Percentiles rank a stretch among this genome's conserved stretches.
phyloP scores from a whole-genome alignment of 2,888 invertebrate genomes.

The Mylabris sibirica region DNA sequence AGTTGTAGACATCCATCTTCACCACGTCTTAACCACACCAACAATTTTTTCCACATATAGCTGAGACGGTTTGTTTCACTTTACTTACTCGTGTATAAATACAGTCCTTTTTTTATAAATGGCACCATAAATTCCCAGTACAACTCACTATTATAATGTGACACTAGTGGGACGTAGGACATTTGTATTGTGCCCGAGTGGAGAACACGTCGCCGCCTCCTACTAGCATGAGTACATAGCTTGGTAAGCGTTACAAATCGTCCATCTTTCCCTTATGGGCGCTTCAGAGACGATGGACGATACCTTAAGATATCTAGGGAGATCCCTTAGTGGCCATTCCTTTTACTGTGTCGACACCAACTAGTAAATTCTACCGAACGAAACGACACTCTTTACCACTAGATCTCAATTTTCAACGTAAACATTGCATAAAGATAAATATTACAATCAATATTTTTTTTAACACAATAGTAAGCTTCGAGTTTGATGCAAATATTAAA shows the following conservation, averaged over 20 bases:
- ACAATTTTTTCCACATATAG: constrained; percentile 39
- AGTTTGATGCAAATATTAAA: constrained; percentile 13
- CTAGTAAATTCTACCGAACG: constrained; percentile 9
- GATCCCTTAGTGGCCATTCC: constrained; percentile 46
- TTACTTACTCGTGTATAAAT: constrained; percentile 46
- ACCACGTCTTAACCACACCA: constrained; percentile 17
- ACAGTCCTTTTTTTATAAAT: constrained; percentile 52
- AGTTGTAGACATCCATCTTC: constrained; percentile 16
- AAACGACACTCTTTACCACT: constrained; percentile 12
- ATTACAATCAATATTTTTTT: not conserved
- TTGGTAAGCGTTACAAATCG: constrained; percentile 51
- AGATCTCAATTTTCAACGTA: not conserved
- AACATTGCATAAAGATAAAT: not conserved
- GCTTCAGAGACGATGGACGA: constrained; percentile 40
- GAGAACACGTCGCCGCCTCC: constrained; percentile 37
- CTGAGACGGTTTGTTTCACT: constrained; percentile 47
- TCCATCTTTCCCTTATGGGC: constrained; percentile 40
- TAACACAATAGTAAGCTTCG: not conserved
- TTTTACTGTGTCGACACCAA: constrained; percentile 38
- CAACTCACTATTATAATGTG: constrained; percentile 51
- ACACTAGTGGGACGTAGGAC: constrained; percentile 43
- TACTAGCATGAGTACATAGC: constrained; percentile 33
- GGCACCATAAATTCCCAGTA: constrained; percentile 51
- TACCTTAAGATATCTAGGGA: constrained; percentile 40
- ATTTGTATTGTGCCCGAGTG: constrained; percentile 46